These are phyloP conservation scores for Oceanodroma tethys DNA, from an alignment of 2,113 vertebrate genomes.

Conservation along the genomic window DNA sequence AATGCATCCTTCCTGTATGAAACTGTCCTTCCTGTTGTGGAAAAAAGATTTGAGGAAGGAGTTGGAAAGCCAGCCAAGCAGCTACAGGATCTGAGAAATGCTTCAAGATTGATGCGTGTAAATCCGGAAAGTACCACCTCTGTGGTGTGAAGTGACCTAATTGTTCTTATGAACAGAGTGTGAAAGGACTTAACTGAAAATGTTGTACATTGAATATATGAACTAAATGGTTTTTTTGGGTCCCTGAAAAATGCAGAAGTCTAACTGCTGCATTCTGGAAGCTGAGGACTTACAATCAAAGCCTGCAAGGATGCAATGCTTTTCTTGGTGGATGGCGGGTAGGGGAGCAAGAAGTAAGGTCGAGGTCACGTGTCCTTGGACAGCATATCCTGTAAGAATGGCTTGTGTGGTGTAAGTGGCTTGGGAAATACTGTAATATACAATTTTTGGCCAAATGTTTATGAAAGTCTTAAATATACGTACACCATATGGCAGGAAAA, in stretches of 20 bases:
- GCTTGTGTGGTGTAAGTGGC: background rate
- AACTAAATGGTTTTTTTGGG: background rate
- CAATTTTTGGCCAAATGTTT: background rate
- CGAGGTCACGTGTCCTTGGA: background rate
- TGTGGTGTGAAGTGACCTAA: constrained; percentile 77
- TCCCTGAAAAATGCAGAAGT: background rate
- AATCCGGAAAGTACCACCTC: constrained; percentile 96
- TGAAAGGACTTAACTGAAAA: background rate
- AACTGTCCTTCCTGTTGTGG: constrained; percentile 94
- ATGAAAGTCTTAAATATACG: background rate
- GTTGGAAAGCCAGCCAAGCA: constrained; percentile 97
- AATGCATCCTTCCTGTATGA: constrained; percentile 95
- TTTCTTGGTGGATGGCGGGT: background rate
- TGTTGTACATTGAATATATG: background rate
- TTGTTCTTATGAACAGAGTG: background rate
- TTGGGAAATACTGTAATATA: background rate
- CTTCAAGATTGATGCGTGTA: constrained; percentile 82
- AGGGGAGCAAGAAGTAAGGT: background rate
- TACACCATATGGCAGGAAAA: background rate
- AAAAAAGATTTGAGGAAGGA: constrained; percentile 90
- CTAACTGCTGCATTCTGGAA: background rate
- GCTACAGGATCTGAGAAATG: constrained; percentile 91
- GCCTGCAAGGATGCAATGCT: background rate
- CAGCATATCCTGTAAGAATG: background rate
- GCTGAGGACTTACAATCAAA: background rate